phyloP scores from a whole-genome alignment of 2,797 vertebrate species.

The Limnodromus scolopaceus region DNA sequence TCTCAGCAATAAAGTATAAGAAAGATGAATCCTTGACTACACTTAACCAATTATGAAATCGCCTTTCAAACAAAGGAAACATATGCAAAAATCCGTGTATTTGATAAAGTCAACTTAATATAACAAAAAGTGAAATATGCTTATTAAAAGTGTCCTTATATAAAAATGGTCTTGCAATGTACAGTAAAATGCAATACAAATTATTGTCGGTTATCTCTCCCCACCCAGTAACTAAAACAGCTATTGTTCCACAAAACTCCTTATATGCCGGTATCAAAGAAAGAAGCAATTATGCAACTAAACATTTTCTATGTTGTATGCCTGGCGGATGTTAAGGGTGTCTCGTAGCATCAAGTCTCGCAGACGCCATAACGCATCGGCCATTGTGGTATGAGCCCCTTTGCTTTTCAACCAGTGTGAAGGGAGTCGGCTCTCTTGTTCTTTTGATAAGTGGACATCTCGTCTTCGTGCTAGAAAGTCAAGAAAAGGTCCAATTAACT shows the following conservation, averaged over 20 bases:
- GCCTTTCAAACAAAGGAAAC: conserved; percentile 81
- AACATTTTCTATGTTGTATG: conserved; percentile 89
- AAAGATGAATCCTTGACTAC: conserved; percentile 78
- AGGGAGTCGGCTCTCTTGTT: conserved; percentile 96
- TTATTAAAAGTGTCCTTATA: conserved; percentile 88
- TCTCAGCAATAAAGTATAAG: conserved; percentile 78
- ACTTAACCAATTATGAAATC: conserved; percentile 79
- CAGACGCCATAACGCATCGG: conserved; percentile 95
- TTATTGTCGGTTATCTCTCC: conserved; percentile 76
- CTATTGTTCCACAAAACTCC: conserved; percentile 75
- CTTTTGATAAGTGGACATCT: conserved; percentile 94
- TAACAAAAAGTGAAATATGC: conserved; percentile 86
- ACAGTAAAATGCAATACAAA: conserved; percentile 87
- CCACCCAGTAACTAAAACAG: conserved; percentile 79
- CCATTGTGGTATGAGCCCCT: conserved; percentile 98
- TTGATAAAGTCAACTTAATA: conserved; percentile 84
- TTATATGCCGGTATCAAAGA: conserved; percentile 70
- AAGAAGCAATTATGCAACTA: conserved; percentile 61
- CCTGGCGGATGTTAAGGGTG: conserved; percentile 94
- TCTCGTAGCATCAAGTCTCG: conserved; percentile 97
- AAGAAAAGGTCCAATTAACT: neutral
- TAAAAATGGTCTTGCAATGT: conserved; percentile 86
- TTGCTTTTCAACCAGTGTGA: conserved; percentile 98
- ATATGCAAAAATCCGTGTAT: conserved; percentile 84
- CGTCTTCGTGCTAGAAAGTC: conserved; percentile 87